Evolutionary conservation across 2,113 vertebrate genomes (phyloP), one percentile per base, ranked within the genome.

Genomic region (Poeciliopsis turrubarensis): DNA sequence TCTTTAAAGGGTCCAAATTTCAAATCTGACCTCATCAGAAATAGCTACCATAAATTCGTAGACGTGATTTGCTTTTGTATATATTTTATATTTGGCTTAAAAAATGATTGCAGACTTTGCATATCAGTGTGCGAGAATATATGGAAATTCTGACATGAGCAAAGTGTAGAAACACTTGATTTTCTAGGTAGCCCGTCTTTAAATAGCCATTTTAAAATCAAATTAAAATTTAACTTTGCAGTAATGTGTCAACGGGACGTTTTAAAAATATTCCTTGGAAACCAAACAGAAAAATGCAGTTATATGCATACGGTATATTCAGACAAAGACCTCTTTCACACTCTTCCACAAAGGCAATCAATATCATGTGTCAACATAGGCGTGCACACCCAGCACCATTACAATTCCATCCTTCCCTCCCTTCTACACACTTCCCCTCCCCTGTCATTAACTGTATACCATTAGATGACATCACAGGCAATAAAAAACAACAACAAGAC

Each of bases 391-490:
- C 61, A 83, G 71, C 34, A 60, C 83, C 80, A 91, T 89, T 90
- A 89, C 82, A 68, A 64, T 51, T 77, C 79, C 68, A 87, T 87
- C 83, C 83, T 75, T 83, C 73, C 87, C 87, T 89, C 83, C 87
- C 87, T 80, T 77, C 70, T 77, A 73, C 88, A 84, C 69, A 83
- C 68, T 79, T 75, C 82, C 62, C 86, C 86, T 86, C 92, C 90
- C 85, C 72, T 81, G 68, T 85, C 84, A 80, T 93, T 89, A 90
- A 87, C 82, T 77, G 73, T 91, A 91, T 92, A 93, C 89, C 88
- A 84, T 92, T 91, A 86, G 89, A 94, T 95, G 94, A 95, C 93
- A 94, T 94, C 94, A 94, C 86, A 73, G 74, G 87, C 90, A 88
- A 86, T 94, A 92, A 93, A 93, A 90, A 85, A 76, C 90, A 90